A percentile compares a stretch with the other conserved stretches of the same genome.
phyloP scores from a whole-genome alignment of 2,888 invertebrate species.

The Phyllotreta cruciferae region DNA sequence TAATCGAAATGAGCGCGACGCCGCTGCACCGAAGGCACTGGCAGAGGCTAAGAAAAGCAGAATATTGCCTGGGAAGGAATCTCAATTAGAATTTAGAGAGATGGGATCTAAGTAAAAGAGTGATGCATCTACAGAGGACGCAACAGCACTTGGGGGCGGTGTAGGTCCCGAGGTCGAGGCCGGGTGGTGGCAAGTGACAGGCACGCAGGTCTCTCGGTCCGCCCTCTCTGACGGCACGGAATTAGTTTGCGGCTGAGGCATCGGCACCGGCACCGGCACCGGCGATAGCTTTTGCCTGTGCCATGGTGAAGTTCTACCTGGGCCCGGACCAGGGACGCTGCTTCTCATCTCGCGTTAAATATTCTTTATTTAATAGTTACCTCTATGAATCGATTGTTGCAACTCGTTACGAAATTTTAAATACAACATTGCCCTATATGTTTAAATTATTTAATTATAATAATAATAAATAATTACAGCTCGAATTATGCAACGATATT shows the following conservation, averaged over 20 bases:
- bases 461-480: no score
- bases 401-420: no score
- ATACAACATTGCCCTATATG: no score
- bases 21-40: constrained; percentile 32
- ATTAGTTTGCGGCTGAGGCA: no score
- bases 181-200: constrained; percentile 62
- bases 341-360: constrained; percentile 20
- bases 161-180: constrained; percentile 58
- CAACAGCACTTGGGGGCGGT: constrained; percentile 52
- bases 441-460: no score
- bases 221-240: constrained; percentile 59
- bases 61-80: constrained; percentile 53
- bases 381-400: no score
- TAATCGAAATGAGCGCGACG: constrained; percentile 16
- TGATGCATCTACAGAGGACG: constrained; percentile 55
- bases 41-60: constrained; percentile 31
- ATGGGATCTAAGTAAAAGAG: constrained; percentile 58
- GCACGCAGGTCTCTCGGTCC: constrained; percentile 60
- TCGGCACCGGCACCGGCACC: constrained; percentile 53
- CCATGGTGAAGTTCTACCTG: constrained; percentile 44
- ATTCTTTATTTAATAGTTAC: background rate
- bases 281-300: constrained; percentile 44
- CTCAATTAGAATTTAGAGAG: constrained; percentile 59
- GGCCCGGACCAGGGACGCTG: constrained; percentile 40
- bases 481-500: no score